These are phyloP conservation scores for Lycocorax pyrrhopterus DNA, from an alignment of 2,113 vertebrate species.

Conservation along the genomic window DNA sequence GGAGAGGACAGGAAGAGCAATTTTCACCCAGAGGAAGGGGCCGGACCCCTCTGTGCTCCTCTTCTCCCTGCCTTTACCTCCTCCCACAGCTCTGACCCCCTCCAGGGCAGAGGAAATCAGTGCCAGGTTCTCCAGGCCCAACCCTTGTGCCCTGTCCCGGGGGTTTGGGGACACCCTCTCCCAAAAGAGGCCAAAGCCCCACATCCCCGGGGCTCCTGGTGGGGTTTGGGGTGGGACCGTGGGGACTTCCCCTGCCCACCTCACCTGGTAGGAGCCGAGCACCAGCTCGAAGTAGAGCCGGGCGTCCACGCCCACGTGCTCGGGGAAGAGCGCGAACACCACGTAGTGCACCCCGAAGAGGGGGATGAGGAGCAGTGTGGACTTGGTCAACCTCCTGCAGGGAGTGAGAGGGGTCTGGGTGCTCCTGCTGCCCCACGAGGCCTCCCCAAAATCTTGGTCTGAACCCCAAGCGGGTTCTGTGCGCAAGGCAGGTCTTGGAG, in stretches of 20 bases:
- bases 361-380: conserved; percentile 67
- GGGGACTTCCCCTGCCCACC: neutral
- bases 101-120: neutral
- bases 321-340: conserved; percentile 42
- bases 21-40: neutral
- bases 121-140: neutral
- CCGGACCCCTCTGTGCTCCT: neutral
- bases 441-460: neutral
- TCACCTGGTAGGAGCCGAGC: conserved; percentile 65
- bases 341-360: conserved; percentile 66
- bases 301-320: neutral
- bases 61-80: neutral
- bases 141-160: neutral
- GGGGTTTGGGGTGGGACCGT: neutral
- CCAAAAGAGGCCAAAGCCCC: neutral
- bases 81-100: neutral
- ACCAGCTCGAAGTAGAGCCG: conserved; percentile 65
- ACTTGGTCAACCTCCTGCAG: conserved; percentile 63
- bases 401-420: neutral
- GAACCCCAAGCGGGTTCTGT: neutral
- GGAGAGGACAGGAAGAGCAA: neutral
- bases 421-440: neutral
- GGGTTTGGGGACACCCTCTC: neutral
- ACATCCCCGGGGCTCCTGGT: neutral
- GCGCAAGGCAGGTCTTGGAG: neutral